phyloP scores from a whole-genome alignment of 2,888 invertebrate genomes.

The Drosophila atripex region DNA sequence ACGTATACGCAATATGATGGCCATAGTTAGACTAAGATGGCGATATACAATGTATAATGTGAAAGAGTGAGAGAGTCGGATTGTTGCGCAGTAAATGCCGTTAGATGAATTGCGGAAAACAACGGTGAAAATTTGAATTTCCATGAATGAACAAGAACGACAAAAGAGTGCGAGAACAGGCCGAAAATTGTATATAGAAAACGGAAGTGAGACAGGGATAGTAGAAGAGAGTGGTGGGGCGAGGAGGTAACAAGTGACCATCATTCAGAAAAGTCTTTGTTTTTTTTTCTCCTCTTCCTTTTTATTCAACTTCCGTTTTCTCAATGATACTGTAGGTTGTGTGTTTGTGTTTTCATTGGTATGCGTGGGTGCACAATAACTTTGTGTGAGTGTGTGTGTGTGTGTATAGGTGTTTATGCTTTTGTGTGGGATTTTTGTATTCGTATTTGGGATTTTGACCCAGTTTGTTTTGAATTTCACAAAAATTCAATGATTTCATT shows the following conservation, averaged over 20 bases:
- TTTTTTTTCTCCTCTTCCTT: constrained; percentile 15
- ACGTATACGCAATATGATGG: constrained; percentile 58
- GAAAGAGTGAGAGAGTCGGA: background rate
- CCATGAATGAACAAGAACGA: constrained; percentile 37
- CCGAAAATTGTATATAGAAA: background rate
- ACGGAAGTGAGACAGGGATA: background rate
- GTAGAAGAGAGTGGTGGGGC: background rate
- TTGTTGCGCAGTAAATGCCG: constrained; percentile 49
- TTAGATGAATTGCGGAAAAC: constrained; percentile 43
- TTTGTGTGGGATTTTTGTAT: constrained; percentile 7
- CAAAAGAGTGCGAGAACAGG: background rate
- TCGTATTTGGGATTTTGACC: constrained; percentile 30
- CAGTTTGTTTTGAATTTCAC: constrained; percentile 29
- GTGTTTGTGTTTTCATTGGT: background rate
- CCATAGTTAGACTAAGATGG: constrained; percentile 1
- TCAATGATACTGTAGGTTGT: constrained; percentile 3
- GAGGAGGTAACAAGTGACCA: constrained; percentile 9
- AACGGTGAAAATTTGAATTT: constrained; percentile 45
- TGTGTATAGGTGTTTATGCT: constrained; percentile 1
- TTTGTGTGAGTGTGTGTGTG: background rate
- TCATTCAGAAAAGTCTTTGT: constrained; percentile 30
- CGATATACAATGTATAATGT: background rate
- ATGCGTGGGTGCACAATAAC: constrained; percentile 2
- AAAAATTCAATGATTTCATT: too few species aligned
- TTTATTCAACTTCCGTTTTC: constrained; percentile 3